Percentiles rank a stretch among this genome's conserved stretches.
phyloP scores from a whole-genome alignment of 2,888 invertebrate species.

The Oscheius myriophilus region DNA sequence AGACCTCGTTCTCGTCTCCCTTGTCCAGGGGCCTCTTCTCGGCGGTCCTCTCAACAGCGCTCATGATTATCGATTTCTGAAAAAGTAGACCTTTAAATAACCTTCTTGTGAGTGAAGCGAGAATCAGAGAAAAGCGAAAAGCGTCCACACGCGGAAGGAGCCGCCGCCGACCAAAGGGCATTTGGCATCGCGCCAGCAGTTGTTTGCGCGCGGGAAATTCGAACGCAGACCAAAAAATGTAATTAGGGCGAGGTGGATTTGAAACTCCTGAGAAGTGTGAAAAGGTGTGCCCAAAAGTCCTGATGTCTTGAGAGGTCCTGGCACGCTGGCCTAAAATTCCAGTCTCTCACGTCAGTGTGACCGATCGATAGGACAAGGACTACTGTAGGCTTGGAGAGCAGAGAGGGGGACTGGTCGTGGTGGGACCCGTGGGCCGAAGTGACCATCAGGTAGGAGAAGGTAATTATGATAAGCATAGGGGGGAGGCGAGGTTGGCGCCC shows the following conservation, averaged over 20 bases:
- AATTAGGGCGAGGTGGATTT: no score
- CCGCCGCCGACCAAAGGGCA: slow-evolving; percentile 24
- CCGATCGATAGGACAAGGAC: no score
- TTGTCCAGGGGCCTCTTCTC: slow-evolving; percentile 52
- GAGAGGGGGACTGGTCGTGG: not conserved
- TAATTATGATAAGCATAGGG: slow-evolving; percentile 30
- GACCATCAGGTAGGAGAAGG: slow-evolving; percentile 22
- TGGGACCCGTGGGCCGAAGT: not conserved
- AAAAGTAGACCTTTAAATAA: no score
- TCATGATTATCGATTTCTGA: slow-evolving; percentile 29
- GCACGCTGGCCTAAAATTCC: no score
- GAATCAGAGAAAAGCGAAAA: slow-evolving; percentile 3
- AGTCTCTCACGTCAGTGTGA: no score
- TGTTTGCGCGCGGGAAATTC: slow-evolving; percentile 35
- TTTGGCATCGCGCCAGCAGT: slow-evolving; percentile 45
- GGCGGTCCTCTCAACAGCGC: slow-evolving; percentile 54
- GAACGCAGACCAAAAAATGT: slow-evolving; percentile 12
- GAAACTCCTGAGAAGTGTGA: no score
- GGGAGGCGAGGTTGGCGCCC: slow-evolving; percentile 44
- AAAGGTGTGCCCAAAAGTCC: no score
- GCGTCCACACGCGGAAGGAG: slow-evolving; percentile 9
- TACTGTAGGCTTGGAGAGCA: no score
- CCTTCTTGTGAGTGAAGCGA: no score
- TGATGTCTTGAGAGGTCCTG: no score
- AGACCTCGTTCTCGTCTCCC: slow-evolving; percentile 50